These are phyloP conservation scores for Dendrocincla fuliginosa DNA, from an alignment of 2,797 vertebrate genomes.

Conservation along the genomic window DNA sequence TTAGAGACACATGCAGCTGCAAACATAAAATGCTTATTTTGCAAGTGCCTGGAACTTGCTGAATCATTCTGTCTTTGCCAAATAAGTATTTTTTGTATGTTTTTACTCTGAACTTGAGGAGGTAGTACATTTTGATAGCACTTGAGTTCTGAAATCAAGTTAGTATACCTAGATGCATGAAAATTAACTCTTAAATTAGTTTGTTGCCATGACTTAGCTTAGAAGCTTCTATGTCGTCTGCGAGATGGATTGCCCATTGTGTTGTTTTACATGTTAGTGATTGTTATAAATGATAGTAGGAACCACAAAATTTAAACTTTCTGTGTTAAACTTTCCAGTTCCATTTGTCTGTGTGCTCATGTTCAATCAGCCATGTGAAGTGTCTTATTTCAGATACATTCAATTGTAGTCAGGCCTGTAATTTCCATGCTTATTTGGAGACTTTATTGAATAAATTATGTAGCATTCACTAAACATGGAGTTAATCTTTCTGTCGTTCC, in stretches of 20 bases:
- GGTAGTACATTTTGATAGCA: neutral
- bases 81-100: conserved; percentile 20
- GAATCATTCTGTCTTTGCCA: conserved; percentile 41
- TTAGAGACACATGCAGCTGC: conserved; percentile 39
- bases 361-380: conserved; percentile 55
- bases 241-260: conserved; percentile 3
- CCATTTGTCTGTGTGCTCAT: conserved; percentile 64
- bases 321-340: conserved; percentile 44
- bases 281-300: conserved; percentile 22
- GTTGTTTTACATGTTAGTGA: conserved; percentile 51
- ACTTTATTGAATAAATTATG: conserved; percentile 32
- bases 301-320: conserved; percentile 25
- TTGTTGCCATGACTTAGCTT: neutral
- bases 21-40: conserved; percentile 53
- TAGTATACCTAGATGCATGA: neutral
- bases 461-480: conserved; percentile 30
- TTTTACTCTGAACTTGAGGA: neutral
- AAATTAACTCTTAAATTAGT: conserved; percentile 6
- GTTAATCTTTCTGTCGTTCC: conserved; percentile 41
- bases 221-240: conserved; percentile 14
- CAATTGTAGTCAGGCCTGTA: conserved; percentile 45
- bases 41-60: conserved; percentile 49
- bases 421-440: conserved; percentile 39
- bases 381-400: conserved; percentile 48
- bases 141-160: conserved; percentile 6